Evolutionary conservation across 1,140 invertebrate species (phyloP).

Genomic region (Bombyx mandarina): DNA sequence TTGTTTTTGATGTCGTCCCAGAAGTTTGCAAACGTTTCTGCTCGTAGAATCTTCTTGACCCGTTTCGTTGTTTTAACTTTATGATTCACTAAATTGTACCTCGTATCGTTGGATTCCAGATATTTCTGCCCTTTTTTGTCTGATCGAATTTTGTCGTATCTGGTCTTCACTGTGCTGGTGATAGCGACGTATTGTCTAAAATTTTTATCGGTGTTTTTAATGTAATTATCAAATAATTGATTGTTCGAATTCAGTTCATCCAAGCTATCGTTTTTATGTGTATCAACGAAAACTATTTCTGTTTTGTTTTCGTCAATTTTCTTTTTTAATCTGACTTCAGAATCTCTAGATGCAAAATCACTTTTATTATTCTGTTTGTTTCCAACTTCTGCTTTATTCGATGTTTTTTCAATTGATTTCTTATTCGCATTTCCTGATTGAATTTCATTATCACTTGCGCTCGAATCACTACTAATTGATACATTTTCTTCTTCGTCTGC

Average conservation of each 20-base stretch:
- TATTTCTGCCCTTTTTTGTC: too few relatives aligned
- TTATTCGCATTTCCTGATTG: background rate
- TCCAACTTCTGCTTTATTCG: background rate
- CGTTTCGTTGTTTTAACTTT: constrained; percentile 7
- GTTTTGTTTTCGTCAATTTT: constrained; percentile 3
- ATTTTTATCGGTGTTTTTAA: too few relatives aligned
- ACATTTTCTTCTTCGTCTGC: background rate
- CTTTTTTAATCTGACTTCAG: background rate
- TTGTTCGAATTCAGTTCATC: background rate
- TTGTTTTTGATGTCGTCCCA: constrained; percentile 25
- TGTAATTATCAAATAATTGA: background rate
- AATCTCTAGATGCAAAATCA: background rate
- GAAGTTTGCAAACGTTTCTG: constrained; percentile 24
- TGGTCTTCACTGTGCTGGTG: background rate
- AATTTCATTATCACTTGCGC: constrained; percentile 2
- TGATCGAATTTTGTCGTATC: background rate
- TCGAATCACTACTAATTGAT: background rate
- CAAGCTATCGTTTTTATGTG: constrained; percentile 3
- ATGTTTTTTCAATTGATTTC: background rate
- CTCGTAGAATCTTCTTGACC: constrained; percentile 18
- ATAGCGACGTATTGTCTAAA: background rate
- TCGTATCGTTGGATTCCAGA: too few relatives aligned
- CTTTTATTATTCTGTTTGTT: background rate
- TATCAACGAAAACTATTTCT: constrained; percentile 10
- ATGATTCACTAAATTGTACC: too few relatives aligned